A percentile compares a stretch with the other conserved stretches of the same genome.
Conservation (phyloP, 2,888 invertebrate species). For the Geotrupes spiniger region DNA sequence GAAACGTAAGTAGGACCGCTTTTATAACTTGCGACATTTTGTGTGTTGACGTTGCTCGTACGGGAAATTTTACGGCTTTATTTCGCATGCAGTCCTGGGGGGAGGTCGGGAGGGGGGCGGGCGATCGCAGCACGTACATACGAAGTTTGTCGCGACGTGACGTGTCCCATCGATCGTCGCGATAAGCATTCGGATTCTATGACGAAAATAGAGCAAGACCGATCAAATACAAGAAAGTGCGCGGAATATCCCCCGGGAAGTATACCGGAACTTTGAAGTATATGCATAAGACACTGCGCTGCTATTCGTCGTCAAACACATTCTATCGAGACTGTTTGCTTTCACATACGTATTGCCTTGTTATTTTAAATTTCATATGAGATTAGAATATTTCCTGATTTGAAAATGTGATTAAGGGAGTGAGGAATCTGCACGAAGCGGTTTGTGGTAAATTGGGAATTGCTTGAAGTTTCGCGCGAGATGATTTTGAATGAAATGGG, state of each 20-base stretch:
- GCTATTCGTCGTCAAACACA: too few species aligned
- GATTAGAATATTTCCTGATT: too few species aligned
- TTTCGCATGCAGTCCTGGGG: neutral
- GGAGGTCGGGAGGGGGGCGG: neutral
- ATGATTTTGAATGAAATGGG: too few species aligned
- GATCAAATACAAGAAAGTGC: conserved; percentile 5
- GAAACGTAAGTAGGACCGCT: conserved; percentile 69
- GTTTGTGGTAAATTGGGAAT: too few species aligned
- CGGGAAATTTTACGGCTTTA: neutral
- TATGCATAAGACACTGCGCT: neutral
- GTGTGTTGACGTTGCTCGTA: neutral
- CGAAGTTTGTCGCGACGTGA: too few species aligned
- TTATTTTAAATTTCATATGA: too few species aligned
- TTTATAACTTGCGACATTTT: neutral
- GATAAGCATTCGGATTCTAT: neutral
- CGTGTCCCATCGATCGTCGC: neutral
- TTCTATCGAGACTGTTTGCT: too few species aligned
- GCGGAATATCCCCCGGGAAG: neutral
- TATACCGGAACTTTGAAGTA: neutral
- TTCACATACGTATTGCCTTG: too few species aligned
- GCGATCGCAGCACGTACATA: too few species aligned
- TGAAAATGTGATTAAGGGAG: too few species aligned
- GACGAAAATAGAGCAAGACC: neutral
- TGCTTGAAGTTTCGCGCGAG: too few species aligned
- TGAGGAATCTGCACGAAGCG: too few species aligned